Evolutionary conservation across 2,888 invertebrate species (phyloP).

Genomic region (Leuctra nigra): DNA sequence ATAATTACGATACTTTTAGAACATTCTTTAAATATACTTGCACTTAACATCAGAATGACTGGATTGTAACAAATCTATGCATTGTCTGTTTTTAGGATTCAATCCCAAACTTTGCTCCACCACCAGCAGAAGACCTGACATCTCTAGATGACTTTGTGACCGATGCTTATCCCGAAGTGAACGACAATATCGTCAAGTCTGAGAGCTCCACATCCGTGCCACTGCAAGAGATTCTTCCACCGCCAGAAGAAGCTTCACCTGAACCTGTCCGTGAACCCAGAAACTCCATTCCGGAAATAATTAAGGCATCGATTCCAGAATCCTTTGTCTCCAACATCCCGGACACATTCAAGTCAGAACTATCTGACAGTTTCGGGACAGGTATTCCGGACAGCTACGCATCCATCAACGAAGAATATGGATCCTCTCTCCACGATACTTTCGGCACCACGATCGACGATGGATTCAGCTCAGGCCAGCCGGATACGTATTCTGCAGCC

Average conservation of each 20-base stretch:
- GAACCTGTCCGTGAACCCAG: not conserved
- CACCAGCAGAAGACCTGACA: not conserved
- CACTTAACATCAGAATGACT: not conserved
- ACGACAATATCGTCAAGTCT: constrained; percentile 11
- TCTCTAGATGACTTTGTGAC: not conserved
- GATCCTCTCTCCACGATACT: constrained; percentile 1
- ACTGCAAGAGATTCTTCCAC: not conserved
- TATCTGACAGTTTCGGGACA: not conserved
- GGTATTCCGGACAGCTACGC: constrained; percentile 5
- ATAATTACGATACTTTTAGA: no score
- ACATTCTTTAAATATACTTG: no score
- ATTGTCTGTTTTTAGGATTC: no score
- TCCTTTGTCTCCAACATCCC: constrained; percentile 7
- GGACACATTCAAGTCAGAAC: constrained; percentile 7
- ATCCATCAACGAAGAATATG: not conserved
- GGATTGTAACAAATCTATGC: not conserved
- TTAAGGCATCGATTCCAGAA: constrained; percentile 7
- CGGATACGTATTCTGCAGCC: not conserved
- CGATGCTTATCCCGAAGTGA: constrained; percentile 5
- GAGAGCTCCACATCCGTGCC: constrained; percentile 1
- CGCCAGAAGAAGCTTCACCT: not conserved
- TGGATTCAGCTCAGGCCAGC: not conserved
- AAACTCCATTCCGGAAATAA: constrained; percentile 1
- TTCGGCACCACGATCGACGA: not conserved
- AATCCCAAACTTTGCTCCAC: not conserved